Conservation (phyloP, 1,140 invertebrate genomes). For the Agrypnia vestita region DNA sequence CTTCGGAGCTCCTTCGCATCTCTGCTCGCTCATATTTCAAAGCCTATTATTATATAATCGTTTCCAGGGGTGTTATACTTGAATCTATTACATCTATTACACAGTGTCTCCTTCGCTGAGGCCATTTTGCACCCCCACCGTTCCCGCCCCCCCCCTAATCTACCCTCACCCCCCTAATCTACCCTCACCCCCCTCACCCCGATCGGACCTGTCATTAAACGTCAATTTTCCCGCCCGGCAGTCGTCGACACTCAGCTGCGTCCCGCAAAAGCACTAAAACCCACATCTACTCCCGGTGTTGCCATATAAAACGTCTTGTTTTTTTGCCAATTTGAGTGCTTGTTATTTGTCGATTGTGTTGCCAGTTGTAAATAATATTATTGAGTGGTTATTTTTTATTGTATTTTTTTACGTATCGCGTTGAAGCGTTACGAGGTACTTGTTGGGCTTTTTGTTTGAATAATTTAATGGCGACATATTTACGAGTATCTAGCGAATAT, state of each 20-base stretch:
- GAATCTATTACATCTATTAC: no score
- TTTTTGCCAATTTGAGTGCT: constrained; percentile 35
- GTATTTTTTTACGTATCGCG: constrained; percentile 19
- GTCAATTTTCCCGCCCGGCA: constrained; percentile 4
- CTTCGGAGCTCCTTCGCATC: no score
- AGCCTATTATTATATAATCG: no score
- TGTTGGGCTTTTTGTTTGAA: not conserved
- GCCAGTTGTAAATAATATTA: constrained; percentile 40
- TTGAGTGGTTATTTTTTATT: constrained; percentile 38
- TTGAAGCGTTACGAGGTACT: not conserved
- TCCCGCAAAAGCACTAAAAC: not conserved
- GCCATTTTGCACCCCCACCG: no score
- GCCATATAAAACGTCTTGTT: constrained; percentile 22
- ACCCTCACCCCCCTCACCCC: not conserved
- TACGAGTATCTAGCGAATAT: not conserved
- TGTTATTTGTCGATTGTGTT: constrained; percentile 43
- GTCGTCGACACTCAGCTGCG: constrained; percentile 6
- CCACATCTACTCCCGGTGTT: not conserved
- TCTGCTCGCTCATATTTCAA: no score
- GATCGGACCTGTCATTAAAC: constrained; percentile 26
- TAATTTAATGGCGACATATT: not conserved
- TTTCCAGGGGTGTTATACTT: no score
- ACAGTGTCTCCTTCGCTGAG: no score
- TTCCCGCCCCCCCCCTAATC: not conserved
- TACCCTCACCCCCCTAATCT: no score